Conservation (phyloP, 1,140 invertebrate species). For the Bombus pyrosoma region DNA sequence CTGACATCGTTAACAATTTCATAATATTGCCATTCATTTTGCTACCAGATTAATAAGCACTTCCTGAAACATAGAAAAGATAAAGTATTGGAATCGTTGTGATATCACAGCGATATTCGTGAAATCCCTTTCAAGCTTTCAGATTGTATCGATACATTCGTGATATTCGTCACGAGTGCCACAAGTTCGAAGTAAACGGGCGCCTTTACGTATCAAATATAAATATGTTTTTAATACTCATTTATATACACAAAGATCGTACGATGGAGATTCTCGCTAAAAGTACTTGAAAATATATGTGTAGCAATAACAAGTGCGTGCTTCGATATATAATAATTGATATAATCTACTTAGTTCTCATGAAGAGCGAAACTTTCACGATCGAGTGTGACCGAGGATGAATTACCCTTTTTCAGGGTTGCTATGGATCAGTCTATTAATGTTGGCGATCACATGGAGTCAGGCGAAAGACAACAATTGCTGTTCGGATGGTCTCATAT, state of each 20-base stretch:
- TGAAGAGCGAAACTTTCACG: background rate
- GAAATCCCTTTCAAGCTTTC: background rate
- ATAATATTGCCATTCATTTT: background rate
- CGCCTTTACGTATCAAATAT: background rate
- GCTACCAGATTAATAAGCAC: background rate
- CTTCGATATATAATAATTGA: background rate
- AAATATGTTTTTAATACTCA: background rate
- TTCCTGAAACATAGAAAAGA: background rate
- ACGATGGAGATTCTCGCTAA: background rate
- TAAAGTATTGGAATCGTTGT: slow-evolving; percentile 6
- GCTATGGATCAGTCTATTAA: slow-evolving; percentile 37
- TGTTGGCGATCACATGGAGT: slow-evolving; percentile 8
- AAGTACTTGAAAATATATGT: too few relatives aligned
- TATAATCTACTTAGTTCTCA: background rate
- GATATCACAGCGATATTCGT: background rate
- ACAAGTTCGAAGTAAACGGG: background rate
- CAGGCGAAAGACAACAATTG: slow-evolving; percentile 52
- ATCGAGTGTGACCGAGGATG: background rate
- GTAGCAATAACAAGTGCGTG: too few relatives aligned
- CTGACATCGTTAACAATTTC: background rate
- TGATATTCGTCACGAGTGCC: background rate
- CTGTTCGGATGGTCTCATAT: slow-evolving; percentile 42
- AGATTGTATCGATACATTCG: background rate
- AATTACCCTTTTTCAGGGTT: slow-evolving; percentile 25
- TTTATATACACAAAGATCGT: background rate